Percentiles rank a stretch among this genome's conserved stretches.
These are phyloP conservation scores for Hydrolagus colliei DNA, from an alignment of 2,797 vertebrate species.

Conservation along the genomic window DNA sequence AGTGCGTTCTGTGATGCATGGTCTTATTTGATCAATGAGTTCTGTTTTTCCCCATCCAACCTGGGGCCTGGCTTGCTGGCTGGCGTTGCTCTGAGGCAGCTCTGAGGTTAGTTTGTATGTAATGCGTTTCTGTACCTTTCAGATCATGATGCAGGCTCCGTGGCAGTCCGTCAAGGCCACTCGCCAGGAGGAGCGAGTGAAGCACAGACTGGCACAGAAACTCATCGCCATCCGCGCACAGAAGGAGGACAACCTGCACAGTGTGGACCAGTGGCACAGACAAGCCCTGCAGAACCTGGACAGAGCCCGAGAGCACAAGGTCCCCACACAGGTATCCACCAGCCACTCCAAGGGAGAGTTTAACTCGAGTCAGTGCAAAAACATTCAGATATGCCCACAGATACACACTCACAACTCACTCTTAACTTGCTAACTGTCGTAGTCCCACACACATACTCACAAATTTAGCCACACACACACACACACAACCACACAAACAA, in stretches of 20 bases:
- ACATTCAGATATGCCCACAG: no score
- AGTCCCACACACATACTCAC: no score
- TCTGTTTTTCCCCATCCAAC: not conserved
- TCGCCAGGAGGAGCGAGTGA: not conserved
- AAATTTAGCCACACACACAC: no score
- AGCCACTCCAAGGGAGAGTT: not conserved
- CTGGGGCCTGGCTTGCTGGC: no score
- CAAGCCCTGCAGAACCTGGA: not conserved
- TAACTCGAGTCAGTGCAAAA: no score
- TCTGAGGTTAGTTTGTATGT: no score
- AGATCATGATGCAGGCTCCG: conserved; percentile 23
- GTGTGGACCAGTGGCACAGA: not conserved
- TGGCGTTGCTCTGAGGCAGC: no score
- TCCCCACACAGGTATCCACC: not conserved
- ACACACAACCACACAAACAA: no score
- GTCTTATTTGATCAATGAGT: not conserved
- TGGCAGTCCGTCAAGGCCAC: conserved; percentile 10
- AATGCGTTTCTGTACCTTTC: not conserved
- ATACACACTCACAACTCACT: no score
- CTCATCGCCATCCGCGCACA: not conserved
- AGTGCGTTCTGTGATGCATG: no score
- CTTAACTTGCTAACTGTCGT: no score
- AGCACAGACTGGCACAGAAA: not conserved
- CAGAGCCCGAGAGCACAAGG: not conserved
- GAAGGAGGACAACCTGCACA: not conserved